Evolutionary conservation across 2,797 vertebrate species (phyloP).

Genomic region (Cheirogaleus major): DNA sequence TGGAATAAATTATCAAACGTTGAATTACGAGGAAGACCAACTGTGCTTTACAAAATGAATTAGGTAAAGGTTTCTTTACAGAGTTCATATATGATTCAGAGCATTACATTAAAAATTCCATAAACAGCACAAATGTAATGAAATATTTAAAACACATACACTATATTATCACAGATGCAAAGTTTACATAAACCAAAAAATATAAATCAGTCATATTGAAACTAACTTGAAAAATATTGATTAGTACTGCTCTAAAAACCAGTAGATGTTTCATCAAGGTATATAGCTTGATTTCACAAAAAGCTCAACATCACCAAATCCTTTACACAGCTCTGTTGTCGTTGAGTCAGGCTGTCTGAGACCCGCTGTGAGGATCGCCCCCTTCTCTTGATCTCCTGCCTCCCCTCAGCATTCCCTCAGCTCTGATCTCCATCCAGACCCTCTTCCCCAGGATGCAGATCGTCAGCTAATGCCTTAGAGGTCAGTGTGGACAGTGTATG

Average conservation of each 20-base stretch:
- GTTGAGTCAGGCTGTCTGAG: background rate
- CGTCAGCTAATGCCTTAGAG: background rate
- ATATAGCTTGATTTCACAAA: background rate
- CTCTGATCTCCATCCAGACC: constrained; percentile 39
- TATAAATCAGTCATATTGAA: background rate
- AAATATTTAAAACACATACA: constrained; percentile 64
- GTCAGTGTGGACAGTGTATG: rapidly evolving
- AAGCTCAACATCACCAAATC: background rate
- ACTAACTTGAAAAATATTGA: constrained; percentile 9
- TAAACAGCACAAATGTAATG: constrained; percentile 59
- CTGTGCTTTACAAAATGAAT: constrained; percentile 69
- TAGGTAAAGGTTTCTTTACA: constrained; percentile 67
- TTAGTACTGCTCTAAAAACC: background rate
- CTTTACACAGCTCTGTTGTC: background rate
- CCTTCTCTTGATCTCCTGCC: background rate
- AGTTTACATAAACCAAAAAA: constrained; percentile 56
- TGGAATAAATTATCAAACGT: constrained; percentile 59
- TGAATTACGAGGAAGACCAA: constrained; percentile 74
- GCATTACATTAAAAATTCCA: constrained; percentile 73
- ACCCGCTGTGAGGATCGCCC: rapidly evolving
- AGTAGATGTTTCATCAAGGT: background rate
- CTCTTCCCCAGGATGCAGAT: background rate
- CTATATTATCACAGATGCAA: constrained; percentile 30
- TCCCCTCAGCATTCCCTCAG: background rate
- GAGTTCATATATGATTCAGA: constrained; percentile 69